phyloP scores from a whole-genome alignment of 2,888 invertebrate species.

The Hirtodrosophila duncani region DNA sequence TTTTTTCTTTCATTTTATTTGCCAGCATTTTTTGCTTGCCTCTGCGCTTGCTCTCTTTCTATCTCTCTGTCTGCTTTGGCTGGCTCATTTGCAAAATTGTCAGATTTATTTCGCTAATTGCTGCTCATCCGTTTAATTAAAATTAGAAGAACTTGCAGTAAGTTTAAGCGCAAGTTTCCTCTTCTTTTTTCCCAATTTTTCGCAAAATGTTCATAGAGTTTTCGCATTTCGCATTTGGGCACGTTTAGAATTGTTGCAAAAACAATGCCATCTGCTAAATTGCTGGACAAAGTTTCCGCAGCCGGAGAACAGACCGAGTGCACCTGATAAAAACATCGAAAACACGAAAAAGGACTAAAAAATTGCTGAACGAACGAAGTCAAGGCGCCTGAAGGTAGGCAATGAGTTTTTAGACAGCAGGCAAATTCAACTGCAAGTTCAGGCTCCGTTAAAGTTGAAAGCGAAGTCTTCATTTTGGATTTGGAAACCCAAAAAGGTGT shows the following conservation, averaged over 20 bases:
- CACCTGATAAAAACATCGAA: slow-evolving; percentile 50
- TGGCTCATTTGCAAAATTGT: slow-evolving; percentile 67
- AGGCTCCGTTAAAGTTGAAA: slow-evolving; percentile 41
- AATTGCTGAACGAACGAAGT: not conserved
- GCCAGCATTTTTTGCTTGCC: not conserved
- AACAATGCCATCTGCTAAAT: slow-evolving; percentile 48
- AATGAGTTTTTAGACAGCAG: slow-evolving; percentile 9
- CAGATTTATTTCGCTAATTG: slow-evolving; percentile 70
- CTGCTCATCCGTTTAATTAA: slow-evolving; percentile 72
- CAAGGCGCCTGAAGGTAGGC: slow-evolving; percentile 28
- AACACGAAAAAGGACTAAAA: not conserved
- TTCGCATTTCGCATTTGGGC: slow-evolving; percentile 59
- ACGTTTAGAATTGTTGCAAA: slow-evolving; percentile 56
- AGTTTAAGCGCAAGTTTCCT: slow-evolving; percentile 46
- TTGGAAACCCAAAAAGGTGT: slow-evolving; percentile 56
- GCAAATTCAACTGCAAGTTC: slow-evolving; percentile 30
- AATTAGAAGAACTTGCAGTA: slow-evolving; percentile 55
- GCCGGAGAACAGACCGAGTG: no score
- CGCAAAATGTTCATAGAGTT: no score
- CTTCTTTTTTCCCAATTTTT: slow-evolving; percentile 30
- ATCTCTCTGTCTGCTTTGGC: not conserved
- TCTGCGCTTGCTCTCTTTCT: slow-evolving; percentile 7
- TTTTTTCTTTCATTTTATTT: slow-evolving; percentile 20
- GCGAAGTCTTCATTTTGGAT: no score
- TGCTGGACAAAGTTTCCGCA: slow-evolving; percentile 31